Evolutionary conservation across 2,113 vertebrate genomes (phyloP).

Genomic region (Ifrita kowaldi): DNA sequence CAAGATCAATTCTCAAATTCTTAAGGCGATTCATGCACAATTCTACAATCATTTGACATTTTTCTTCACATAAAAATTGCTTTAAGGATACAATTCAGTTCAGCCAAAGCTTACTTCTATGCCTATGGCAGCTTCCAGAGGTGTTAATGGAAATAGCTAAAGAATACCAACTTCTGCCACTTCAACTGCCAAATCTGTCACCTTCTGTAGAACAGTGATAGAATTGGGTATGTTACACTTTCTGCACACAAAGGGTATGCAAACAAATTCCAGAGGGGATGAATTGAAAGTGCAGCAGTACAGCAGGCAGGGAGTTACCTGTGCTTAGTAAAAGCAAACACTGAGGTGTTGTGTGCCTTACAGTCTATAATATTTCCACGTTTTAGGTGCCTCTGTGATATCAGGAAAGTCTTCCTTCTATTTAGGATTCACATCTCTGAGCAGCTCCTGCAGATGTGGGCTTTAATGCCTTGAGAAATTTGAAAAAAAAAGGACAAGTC

Average conservation of each 20-base stretch:
- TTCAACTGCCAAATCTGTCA: constrained; percentile 54
- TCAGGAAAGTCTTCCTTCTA: neutral
- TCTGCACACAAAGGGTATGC: constrained; percentile 50
- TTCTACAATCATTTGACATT: constrained; percentile 53
- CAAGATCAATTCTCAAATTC: constrained; percentile 44
- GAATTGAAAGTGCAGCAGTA: constrained; percentile 25
- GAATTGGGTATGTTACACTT: constrained; percentile 20
- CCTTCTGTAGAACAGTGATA: constrained; percentile 38
- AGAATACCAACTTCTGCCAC: constrained; percentile 56
- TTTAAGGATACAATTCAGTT: constrained; percentile 46
- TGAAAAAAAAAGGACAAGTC: neutral
- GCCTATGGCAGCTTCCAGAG: constrained; percentile 45
- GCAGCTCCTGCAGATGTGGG: constrained; percentile 5
- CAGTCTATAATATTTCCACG: neutral
- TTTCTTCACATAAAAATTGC: constrained; percentile 43
- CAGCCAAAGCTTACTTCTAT: constrained; percentile 33
- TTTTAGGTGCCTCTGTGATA: constrained; percentile 25
- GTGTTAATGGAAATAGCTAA: constrained; percentile 62
- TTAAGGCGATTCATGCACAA: constrained; percentile 51
- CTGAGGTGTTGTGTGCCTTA: constrained; percentile 30
- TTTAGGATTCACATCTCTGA: constrained; percentile 23
- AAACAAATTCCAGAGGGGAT: constrained; percentile 22
- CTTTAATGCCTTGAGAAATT: constrained; percentile 40
- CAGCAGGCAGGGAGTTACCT: constrained; percentile 44
- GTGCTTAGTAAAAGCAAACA: constrained; percentile 54